phyloP scores from a whole-genome alignment of 1,140 invertebrate species.

The Mercenaria mercenaria region DNA sequence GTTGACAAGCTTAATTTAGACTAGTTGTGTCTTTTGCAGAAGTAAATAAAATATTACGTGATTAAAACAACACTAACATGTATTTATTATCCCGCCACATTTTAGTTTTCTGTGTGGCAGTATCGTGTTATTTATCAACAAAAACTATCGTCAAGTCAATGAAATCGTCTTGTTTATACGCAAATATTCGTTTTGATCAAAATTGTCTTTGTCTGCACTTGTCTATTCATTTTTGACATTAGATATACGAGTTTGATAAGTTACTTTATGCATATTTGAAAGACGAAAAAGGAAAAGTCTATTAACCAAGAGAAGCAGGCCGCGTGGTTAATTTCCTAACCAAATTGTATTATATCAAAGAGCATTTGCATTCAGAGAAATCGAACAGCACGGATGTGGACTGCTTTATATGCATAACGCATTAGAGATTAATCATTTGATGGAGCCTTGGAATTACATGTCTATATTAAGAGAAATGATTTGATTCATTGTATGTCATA shows the following conservation, averaged over 20 bases:
- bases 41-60: no score
- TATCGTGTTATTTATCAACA: no score
- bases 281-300: not conserved
- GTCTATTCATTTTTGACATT: no score
- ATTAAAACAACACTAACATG: no score
- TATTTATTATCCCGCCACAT: no score
- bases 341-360: not conserved
- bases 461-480: not conserved
- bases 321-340: not conserved
- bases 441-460: not conserved
- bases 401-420: conserved; percentile 23
- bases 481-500: conserved; percentile 22
- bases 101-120: no score
- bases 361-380: not conserved
- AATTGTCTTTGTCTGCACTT: no score
- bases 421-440: conserved; percentile 2
- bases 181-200: no score
- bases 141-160: no score
- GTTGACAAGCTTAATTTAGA: no score
- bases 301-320: not conserved
- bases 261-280: not conserved
- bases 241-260: not conserved
- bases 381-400: not conserved
- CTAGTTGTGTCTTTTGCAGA: no score
- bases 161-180: no score